Conservation (phyloP, 2,888 invertebrate genomes). For the Dynastes grantii region DNA sequence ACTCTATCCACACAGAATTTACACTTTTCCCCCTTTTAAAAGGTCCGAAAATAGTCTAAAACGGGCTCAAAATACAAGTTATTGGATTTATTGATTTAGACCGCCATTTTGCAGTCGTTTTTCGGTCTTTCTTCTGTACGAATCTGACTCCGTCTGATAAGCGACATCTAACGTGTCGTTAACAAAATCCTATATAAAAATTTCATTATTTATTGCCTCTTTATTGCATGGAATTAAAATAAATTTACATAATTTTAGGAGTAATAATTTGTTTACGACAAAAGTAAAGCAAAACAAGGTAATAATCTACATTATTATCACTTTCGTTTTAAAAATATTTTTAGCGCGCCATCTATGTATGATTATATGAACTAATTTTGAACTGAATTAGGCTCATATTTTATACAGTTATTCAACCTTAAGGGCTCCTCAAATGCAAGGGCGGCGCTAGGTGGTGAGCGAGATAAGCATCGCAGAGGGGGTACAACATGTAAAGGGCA, state of each 20-base stretch:
- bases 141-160: constrained; percentile 33
- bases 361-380: not conserved
- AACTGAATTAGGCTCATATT: not conserved
- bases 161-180: constrained; percentile 43
- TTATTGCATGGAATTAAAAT: not conserved
- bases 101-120: constrained; percentile 56
- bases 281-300: not conserved
- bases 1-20: constrained; percentile 51
- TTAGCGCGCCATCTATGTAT: not conserved
- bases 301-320: not conserved
- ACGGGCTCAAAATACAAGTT: constrained; percentile 62
- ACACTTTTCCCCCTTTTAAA: constrained; percentile 57
- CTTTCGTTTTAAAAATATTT: not conserved
- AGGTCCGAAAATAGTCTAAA: constrained; percentile 58
- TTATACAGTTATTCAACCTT: too few species aligned
- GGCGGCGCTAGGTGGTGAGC: too few species aligned
- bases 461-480: too few species aligned
- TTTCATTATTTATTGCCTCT: not conserved
- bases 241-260: not conserved
- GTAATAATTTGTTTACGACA: not conserved
- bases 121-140: constrained; percentile 44
- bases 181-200: not conserved
- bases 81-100: constrained; percentile 59
- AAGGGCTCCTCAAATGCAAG: too few species aligned
- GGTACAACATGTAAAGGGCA: too few species aligned